A percentile compares a stretch with the other conserved stretches of the same genome.
phyloP scores from a whole-genome alignment of 1,140 invertebrate species.

The Trichoplusia ni region DNA sequence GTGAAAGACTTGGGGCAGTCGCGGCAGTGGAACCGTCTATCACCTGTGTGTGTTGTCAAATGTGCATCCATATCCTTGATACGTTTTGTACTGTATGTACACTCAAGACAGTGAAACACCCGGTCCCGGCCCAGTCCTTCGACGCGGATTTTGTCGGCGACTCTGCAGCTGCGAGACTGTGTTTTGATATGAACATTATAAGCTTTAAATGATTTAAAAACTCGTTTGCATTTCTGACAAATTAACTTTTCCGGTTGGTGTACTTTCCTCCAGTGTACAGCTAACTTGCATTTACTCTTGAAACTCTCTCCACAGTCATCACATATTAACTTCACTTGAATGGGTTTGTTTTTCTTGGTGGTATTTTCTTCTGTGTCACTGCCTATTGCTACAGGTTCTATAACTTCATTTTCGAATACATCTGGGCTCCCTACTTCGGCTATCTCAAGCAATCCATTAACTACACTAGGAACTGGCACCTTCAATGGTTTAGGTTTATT shows the following conservation, averaged over 20 bases:
- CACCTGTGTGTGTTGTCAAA: constrained; percentile 55
- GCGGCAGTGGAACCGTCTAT: constrained; percentile 54
- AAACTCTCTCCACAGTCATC: constrained; percentile 64
- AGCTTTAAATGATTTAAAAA: constrained; percentile 61
- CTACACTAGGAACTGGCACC: background rate
- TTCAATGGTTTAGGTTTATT: background rate
- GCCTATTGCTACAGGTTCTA: no score
- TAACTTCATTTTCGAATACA: no score
- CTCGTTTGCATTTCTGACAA: constrained; percentile 57
- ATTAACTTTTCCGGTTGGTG: constrained; percentile 52
- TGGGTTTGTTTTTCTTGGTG: constrained; percentile 41
- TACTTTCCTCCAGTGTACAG: constrained; percentile 68
- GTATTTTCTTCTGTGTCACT: no score
- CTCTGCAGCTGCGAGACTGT: constrained; percentile 41
- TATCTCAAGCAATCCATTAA: no score
- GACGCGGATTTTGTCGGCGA: constrained; percentile 43
- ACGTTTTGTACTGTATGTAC: constrained; percentile 50
- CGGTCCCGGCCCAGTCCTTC: constrained; percentile 58
- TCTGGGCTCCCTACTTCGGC: no score
- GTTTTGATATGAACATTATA: constrained; percentile 52
- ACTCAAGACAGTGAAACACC: constrained; percentile 61
- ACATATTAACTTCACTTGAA: constrained; percentile 56
- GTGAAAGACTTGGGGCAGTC: constrained; percentile 55
- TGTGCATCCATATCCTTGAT: constrained; percentile 61
- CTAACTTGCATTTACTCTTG: constrained; percentile 69